These are phyloP conservation scores for Synergus itoensis DNA, from an alignment of 2,888 invertebrate genomes.

Conservation along the genomic window DNA sequence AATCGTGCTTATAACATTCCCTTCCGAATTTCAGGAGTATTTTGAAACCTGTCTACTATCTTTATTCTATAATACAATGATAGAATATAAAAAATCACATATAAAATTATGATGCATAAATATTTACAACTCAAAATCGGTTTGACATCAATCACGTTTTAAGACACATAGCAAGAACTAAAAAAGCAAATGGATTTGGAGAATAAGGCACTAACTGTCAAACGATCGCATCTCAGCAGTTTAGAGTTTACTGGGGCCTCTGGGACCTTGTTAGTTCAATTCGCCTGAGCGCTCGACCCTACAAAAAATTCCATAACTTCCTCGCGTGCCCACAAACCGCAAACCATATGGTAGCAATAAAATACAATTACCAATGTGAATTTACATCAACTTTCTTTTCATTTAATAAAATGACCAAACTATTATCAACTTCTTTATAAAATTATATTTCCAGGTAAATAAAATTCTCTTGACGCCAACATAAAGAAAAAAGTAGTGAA, in stretches of 20 bases:
- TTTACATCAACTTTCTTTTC: conserved; percentile 35
- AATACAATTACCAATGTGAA: conserved; percentile 42
- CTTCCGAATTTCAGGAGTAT: neutral
- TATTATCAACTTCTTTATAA: neutral
- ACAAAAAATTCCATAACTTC: conserved; percentile 46
- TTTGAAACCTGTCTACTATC: neutral
- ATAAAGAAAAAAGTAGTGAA: conserved; percentile 39
- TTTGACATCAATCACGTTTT: neutral
- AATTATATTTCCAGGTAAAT: conserved; percentile 18
- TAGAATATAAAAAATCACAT: neutral
- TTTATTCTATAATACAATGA: neutral
- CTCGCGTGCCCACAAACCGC: neutral
- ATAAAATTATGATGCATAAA: no score
- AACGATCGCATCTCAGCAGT: conserved; percentile 62
- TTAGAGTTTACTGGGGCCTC: conserved; percentile 71
- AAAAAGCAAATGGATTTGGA: neutral
- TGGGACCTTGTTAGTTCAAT: conserved; percentile 76
- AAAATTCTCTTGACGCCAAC: neutral
- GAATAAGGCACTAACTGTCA: conserved; percentile 49
- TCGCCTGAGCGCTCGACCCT: conserved; percentile 63
- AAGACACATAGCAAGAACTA: neutral
- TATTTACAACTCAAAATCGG: no score
- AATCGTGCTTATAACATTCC: conserved; percentile 4
- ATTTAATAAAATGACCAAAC: no score
- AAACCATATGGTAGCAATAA: conserved; percentile 18